These are phyloP conservation scores for Eretmochelys imbricata DNA, from an alignment of 2,113 vertebrate genomes.

Conservation along the genomic window DNA sequence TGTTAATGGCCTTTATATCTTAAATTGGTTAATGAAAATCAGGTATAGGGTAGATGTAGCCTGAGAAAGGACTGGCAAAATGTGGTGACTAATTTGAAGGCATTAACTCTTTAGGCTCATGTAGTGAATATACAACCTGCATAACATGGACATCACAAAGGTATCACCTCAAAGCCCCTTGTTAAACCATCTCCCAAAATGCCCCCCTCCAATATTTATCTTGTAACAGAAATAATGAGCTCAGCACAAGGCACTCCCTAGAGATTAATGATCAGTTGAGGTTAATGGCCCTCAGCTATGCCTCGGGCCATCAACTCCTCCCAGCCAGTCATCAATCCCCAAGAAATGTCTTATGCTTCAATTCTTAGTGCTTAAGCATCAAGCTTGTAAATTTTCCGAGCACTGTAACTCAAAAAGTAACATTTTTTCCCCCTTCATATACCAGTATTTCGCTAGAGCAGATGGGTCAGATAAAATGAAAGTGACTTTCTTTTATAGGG, in stretches of 20 bases:
- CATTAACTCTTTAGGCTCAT: neutral
- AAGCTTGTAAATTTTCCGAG: conserved; percentile 53
- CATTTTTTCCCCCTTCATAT: conserved; percentile 50
- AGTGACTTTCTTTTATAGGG: neutral
- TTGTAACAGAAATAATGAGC: conserved; percentile 62
- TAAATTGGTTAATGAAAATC: neutral
- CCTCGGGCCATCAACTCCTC: conserved; percentile 69
- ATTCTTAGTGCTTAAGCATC: conserved; percentile 67
- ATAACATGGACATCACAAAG: neutral
- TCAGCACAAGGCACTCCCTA: conserved; percentile 35
- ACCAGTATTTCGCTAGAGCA: conserved; percentile 35
- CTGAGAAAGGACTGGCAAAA: neutral
- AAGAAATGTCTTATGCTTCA: conserved; percentile 66
- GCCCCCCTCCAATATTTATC: conserved; percentile 69
- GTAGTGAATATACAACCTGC: neutral
- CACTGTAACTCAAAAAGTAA: conserved; percentile 65
- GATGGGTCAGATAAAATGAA: conserved; percentile 19
- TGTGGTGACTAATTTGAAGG: neutral
- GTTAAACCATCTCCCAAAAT: neutral
- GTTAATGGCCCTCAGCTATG: conserved; percentile 71
- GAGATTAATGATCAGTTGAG: conserved; percentile 69
- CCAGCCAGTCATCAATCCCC: conserved; percentile 70
- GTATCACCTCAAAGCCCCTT: neutral
- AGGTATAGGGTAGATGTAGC: neutral
- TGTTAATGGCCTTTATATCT: neutral